Evolutionary conservation across 2,888 invertebrate genomes (phyloP).

Genomic region (Dorcus hopei): DNA sequence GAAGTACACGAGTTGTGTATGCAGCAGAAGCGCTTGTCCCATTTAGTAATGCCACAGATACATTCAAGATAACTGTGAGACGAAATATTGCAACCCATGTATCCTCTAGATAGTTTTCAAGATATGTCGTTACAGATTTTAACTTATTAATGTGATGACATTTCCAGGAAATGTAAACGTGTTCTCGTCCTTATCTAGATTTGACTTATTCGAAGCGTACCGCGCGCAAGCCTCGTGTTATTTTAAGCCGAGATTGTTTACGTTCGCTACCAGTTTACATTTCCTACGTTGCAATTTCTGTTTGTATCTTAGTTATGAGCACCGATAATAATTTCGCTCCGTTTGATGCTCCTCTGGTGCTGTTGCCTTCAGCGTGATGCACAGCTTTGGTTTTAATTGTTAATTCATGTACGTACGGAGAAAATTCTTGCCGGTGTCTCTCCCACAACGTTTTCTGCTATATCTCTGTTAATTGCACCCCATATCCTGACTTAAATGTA

Average conservation of each 20-base stretch:
- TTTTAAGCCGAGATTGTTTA: background rate
- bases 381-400: no score
- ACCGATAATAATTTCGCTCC: no score
- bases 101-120: conserved; percentile 1
- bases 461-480: no score
- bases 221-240: background rate
- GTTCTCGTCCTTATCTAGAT: background rate
- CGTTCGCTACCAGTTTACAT: background rate
- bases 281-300: background rate
- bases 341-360: no score
- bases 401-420: no score
- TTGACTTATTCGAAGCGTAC: background rate
- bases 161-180: background rate
- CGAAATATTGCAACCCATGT: background rate
- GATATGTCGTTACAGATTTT: conserved; percentile 1
- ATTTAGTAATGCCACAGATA: background rate
- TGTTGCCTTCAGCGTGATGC: no score
- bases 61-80: background rate
- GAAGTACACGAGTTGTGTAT: no score
- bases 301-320: background rate
- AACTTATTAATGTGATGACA: background rate
- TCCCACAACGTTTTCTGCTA: no score
- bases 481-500: no score
- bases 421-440: no score
- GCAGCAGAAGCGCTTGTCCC: background rate